These are phyloP conservation scores for Pipistrellus nathusii DNA, from an alignment of 2,797 vertebrate species.

Conservation along the genomic window DNA sequence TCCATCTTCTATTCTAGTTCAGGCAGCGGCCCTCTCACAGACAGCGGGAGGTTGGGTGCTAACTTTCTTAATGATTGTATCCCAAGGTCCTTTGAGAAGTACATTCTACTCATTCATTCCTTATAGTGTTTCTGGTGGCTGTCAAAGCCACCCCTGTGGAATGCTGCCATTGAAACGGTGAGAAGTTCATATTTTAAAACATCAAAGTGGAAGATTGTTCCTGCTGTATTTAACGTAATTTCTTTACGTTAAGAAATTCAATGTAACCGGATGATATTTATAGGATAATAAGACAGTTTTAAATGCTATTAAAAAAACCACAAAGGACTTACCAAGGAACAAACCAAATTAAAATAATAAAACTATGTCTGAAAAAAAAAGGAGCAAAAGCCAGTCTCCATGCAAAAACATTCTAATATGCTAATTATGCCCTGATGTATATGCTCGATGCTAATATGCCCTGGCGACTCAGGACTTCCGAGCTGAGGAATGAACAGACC, in stretches of 20 bases:
- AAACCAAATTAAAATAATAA: conserved; percentile 55
- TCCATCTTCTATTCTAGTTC: neutral
- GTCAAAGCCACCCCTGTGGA: neutral
- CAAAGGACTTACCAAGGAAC: neutral
- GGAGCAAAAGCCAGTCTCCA: neutral
- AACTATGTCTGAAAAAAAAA: neutral
- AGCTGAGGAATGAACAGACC: neutral
- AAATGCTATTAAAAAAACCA: neutral
- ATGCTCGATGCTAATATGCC: neutral
- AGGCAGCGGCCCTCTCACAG: too few species aligned
- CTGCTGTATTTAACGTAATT: neutral
- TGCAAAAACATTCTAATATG: neutral
- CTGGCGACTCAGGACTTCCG: neutral
- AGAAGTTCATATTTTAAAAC: neutral
- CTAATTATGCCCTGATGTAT: neutral
- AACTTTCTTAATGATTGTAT: neutral
- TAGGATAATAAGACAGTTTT: conserved; percentile 29
- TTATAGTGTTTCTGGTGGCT: neutral
- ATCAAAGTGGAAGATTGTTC: neutral
- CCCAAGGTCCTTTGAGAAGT: neutral
- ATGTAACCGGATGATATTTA: conserved; percentile 54
- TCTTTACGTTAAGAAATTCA: conserved; percentile 54
- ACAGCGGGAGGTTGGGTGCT: neutral
- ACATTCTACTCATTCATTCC: rapidly evolving
- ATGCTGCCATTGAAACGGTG: neutral